phyloP scores from a whole-genome alignment of 2,797 vertebrate species.

The Onychomys arenicola region DNA sequence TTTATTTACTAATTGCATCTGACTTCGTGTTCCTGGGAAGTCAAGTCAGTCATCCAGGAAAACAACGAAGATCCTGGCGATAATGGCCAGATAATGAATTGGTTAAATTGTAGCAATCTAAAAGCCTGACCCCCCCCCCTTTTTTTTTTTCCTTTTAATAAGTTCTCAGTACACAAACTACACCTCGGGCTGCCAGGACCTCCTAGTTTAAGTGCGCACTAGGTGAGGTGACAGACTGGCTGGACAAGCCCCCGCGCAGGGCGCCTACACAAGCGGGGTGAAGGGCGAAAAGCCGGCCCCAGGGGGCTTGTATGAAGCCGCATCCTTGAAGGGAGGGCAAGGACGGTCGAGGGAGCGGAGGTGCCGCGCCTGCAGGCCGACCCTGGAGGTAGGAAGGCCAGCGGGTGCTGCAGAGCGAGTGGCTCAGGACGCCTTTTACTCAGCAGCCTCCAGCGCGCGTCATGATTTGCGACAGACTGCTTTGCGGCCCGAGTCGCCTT shows the following conservation, averaged over 20 bases:
- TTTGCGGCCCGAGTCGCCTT: background rate
- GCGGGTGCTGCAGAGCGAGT: rapidly evolving
- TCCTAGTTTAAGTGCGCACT: background rate
- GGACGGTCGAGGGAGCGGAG: background rate
- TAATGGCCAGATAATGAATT: background rate
- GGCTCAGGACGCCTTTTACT: background rate
- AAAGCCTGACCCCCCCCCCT: background rate
- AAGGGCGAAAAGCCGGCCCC: background rate
- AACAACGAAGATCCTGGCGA: background rate
- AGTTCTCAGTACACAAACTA: background rate
- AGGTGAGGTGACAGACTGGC: background rate
- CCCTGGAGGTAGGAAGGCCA: too few relatives aligned
- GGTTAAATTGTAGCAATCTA: background rate
- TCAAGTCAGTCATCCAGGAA: background rate
- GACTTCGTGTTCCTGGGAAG: background rate
- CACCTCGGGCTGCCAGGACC: background rate
- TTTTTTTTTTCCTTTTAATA: background rate
- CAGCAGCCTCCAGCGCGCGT: background rate
- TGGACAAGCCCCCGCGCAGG: background rate
- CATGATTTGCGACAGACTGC: constrained; percentile 49
- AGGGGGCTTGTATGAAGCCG: background rate
- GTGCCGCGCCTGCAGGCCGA: too few relatives aligned
- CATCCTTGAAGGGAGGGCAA: background rate
- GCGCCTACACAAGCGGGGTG: background rate
- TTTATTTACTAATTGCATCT: background rate